Evolutionary conservation across 2,113 vertebrate species (phyloP), one percentile per base, ranked within the genome.

Genomic region (Phrynocephalus versicolor): DNA sequence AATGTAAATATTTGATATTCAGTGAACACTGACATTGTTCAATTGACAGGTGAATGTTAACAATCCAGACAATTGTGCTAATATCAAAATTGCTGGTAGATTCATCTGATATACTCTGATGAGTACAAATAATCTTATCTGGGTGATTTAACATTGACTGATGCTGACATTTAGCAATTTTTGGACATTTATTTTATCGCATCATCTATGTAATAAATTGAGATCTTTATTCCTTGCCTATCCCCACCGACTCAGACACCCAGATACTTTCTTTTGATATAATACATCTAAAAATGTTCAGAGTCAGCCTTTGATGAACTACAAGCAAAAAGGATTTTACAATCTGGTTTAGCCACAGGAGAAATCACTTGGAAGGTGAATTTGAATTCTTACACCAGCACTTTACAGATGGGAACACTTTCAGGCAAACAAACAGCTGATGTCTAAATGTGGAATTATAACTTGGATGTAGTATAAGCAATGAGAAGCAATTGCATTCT

Each of bases 391-490:
- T 27, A 1, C 35, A 72, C 18, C 18, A 71, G 55, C 25, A n/a
- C 39, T 60, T 55, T 79, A 10, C 37, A n/a, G 55, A 45, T 23
- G 58, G 51, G 35, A 37, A 30, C 25, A 78, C 25, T 30, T 35
- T 45, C 35, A 23, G 27, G 37, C 15, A 30, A 73, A 55, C 16
- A 58, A 71, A 16, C 19, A 71, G 80, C 85, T 64, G 35, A 77
- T 0, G 33, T 30, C 67, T 84, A 83, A 81, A 55, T 39, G 0
- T 0, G 74, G 33, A 87, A 71, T 51, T 70, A 84, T 88, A 89
- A 75, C 75, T 72, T 69, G 82, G 79, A 1, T 51, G 45, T 3
- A 85, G 79, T 81, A 73, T 62, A 62, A 85, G 70, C 14, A 74
- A 4, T 60, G 81, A 77, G 76, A 88, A 83, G 55, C 27, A 8